Conservation (phyloP, 2,888 invertebrate species). For the Amorpha juglandis region DNA sequence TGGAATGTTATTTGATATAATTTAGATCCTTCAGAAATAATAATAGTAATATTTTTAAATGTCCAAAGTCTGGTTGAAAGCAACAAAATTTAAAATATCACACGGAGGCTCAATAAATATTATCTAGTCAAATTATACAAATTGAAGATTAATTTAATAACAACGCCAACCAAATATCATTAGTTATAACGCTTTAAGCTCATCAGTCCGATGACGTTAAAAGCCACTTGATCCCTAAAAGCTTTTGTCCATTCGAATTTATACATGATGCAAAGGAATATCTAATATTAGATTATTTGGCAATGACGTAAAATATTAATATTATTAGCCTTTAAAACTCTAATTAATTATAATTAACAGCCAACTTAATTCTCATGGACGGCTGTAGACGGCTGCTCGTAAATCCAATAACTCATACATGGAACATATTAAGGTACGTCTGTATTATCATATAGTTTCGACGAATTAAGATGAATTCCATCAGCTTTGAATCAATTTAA, state of each 20-base stretch:
- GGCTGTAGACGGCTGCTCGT: background rate
- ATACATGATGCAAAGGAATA: background rate
- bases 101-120: background rate
- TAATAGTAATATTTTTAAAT: no score
- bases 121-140: slow-evolving; percentile 1
- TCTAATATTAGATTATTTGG: background rate
- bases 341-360: background rate
- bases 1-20: background rate
- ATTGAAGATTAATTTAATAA: background rate
- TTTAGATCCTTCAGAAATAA: no score
- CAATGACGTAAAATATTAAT: background rate
- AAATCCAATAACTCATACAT: background rate
- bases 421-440: no score
- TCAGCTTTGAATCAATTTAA: no score
- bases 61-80: background rate
- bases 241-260: slow-evolving; percentile 13
- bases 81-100: background rate
- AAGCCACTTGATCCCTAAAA: slow-evolving; percentile 12
- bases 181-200: background rate
- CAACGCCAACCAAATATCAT: background rate
- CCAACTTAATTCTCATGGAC: background rate
- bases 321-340: background rate
- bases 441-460: no score
- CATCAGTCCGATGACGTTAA: slow-evolving; percentile 1
- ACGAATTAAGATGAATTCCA: no score